Base-by-base conservation (phyloP, 2,888 invertebrate species). In the Oscheius myriophilus region DNA sequence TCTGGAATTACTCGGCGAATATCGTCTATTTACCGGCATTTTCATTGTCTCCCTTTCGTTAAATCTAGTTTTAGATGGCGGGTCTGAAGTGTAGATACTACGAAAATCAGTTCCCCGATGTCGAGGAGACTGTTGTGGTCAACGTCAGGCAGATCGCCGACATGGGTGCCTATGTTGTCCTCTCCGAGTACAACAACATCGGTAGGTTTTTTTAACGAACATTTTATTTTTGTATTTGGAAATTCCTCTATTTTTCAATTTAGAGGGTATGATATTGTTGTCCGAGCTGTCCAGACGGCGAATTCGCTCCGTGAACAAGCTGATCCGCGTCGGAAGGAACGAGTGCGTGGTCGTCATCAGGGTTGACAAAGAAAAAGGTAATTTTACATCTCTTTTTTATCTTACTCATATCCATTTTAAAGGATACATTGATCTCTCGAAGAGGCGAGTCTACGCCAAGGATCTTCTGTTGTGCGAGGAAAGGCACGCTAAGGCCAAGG, bases 401-500 rank as follows among this genome's bases (percentile, higher is more conserved):
- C 45, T 21, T 18, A 33, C n/a, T n/a, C 45, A 26, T 51, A 14
- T n/a, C 42, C 57, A 86, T 88, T 3, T 9, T 33, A 9, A 87
- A 93, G 93, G 94, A 86, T 99, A 99, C 88, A 99, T 99, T 88
- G 98, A 99, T 91, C 91, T 99, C 84, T 98, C 97, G 74, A 99
- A 99, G 89, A 91, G 98, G 87, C 91, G 98, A 89, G 98, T 98
- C 1, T 96, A 96, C 0, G 92, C 94, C 0, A 98, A 98, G 88
- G 98, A 99, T 88, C 93, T 97, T 69, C 93, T 95, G 84, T 95
- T 95, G 88, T 99, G 98, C 88, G 97, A 96, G 85, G 97, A 98
- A 87, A 91, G 97, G 85, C 98, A 94, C 89, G 94, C 97, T 3
- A 97, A 96, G 89, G 86, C 86, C 41, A 86, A 87, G 70, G 73